These are phyloP conservation scores for Amazona guildingii DNA, from an alignment of 2,113 vertebrate species.

Conservation along the genomic window DNA sequence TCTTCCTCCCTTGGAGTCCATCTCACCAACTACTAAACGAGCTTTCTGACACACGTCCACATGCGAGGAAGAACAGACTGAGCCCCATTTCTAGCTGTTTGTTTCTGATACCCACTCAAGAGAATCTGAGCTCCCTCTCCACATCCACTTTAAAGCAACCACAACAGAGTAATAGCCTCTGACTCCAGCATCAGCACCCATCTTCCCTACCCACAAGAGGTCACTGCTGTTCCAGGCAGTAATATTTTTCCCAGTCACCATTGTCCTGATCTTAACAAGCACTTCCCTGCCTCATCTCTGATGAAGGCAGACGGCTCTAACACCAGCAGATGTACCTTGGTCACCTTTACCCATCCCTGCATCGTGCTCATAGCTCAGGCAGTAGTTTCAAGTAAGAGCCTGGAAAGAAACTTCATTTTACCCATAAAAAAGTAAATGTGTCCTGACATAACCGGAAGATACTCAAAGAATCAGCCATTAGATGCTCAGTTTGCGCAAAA, in stretches of 20 bases:
- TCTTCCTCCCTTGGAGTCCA: background rate
- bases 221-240: slow-evolving; percentile 8
- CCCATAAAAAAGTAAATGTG: background rate
- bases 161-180: accelerated
- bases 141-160: accelerated
- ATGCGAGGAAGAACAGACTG: accelerated
- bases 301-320: background rate
- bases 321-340: background rate
- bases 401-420: background rate
- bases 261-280: accelerated
- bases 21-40: background rate
- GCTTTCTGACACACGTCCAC: background rate
- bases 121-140: accelerated
- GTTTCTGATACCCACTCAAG: accelerated
- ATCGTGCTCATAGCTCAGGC: accelerated
- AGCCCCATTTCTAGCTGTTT: accelerated
- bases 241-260: accelerated
- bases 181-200: background rate
- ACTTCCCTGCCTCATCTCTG: background rate
- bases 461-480: background rate
- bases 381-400: background rate
- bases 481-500: background rate
- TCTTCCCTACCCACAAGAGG: slow-evolving; percentile 10
- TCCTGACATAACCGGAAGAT: background rate
- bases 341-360: background rate